A percentile compares a stretch with the other conserved stretches of the same genome.
Conservation (phyloP, 37 sponge, comb jelly and placozoan genomes). For the Hexactinellida sp. region DNA sequence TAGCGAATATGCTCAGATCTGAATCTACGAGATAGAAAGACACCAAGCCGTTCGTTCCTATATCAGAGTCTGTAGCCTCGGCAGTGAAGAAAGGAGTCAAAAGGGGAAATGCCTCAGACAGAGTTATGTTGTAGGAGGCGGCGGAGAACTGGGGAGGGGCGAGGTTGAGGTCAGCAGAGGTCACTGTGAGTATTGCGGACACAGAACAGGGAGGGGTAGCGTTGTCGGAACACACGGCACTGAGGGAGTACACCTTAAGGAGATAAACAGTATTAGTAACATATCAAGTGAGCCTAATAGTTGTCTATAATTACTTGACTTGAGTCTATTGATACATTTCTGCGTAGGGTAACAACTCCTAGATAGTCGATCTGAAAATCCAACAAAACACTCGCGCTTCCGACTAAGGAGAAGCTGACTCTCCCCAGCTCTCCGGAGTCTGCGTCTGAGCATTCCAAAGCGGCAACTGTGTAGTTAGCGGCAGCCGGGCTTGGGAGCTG, state of each 20-base stretch:
- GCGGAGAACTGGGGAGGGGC: neutral
- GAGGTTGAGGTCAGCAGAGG: neutral
- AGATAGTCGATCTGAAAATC: neutral
- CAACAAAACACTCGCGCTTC: neutral
- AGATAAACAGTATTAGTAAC: too few relatives aligned
- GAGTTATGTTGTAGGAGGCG: neutral
- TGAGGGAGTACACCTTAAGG: neutral
- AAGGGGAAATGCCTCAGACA: neutral
- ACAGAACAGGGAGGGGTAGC: neutral
- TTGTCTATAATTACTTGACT: too few relatives aligned
- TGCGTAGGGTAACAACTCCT: neutral
- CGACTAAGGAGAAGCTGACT: neutral
- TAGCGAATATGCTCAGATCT: neutral
- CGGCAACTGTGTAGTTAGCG: neutral
- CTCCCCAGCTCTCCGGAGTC: neutral
- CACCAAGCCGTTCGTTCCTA: neutral
- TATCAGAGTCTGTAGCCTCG: neutral
- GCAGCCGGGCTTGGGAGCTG: neutral
- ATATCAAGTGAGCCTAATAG: neutral
- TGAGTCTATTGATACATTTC: neutral
- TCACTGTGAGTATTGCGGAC: neutral
- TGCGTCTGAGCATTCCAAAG: neutral
- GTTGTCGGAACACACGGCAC: neutral
- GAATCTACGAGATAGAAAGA: neutral
- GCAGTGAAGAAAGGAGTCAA: neutral